phyloP scores from a whole-genome alignment of 2,797 vertebrate species.

The Phoxinus dragarum region DNA sequence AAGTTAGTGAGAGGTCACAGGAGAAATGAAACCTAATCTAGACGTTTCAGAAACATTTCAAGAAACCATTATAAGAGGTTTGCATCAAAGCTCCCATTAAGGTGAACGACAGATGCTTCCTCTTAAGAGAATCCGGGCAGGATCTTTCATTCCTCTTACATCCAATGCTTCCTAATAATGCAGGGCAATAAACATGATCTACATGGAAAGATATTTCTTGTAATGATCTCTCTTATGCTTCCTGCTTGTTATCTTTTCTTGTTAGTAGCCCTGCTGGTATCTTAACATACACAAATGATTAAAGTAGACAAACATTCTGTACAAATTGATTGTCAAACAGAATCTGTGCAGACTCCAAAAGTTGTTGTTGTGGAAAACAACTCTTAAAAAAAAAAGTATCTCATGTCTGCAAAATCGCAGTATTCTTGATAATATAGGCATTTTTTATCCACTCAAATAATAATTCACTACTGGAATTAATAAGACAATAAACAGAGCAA shows the following conservation, averaged over 20 bases:
- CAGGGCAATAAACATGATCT: not conserved
- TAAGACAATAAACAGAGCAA: not conserved
- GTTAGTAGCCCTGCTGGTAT: not conserved
- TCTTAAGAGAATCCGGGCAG: not conserved
- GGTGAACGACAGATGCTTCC: not conserved
- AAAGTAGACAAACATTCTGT: not conserved
- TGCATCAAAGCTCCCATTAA: not conserved
- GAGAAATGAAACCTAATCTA: conserved; percentile 32
- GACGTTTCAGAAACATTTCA: conserved; percentile 5
- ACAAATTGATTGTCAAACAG: not conserved
- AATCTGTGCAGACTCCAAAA: not conserved
- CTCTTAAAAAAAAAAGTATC: not conserved
- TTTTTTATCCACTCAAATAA: not conserved
- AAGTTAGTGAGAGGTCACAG: not conserved
- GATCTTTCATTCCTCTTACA: not conserved
- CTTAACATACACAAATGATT: not conserved
- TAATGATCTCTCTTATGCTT: not conserved
- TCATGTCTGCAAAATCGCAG: not conserved
- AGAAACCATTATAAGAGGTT: not conserved
- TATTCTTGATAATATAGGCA: not conserved
- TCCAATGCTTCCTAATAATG: not conserved
- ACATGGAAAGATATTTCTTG: not conserved
- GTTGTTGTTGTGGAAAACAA: not conserved
- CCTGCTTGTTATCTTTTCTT: not conserved
- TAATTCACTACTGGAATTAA: no score